A percentile compares a stretch with the other conserved stretches of the same genome.
Evolutionary conservation across 2,113 vertebrate species (phyloP).

Genomic region (Electrona antarctica): DNA sequence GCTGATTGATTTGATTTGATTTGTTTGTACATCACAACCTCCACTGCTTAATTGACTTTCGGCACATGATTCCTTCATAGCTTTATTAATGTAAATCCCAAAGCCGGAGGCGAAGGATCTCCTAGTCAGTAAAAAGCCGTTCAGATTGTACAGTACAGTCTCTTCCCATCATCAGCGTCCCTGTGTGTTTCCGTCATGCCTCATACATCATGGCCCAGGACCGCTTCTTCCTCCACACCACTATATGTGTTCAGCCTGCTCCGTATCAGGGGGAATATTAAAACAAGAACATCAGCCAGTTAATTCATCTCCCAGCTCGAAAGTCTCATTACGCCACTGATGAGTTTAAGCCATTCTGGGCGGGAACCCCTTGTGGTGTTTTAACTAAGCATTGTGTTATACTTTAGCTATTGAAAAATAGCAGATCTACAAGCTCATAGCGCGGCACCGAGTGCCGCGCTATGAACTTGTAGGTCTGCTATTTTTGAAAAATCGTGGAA

Average conservation of each 20-base stretch:
- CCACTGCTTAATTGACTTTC: slow-evolving; percentile 15
- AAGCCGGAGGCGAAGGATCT: slow-evolving; percentile 31
- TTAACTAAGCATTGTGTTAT: too few species aligned
- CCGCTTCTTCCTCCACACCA: slow-evolving; percentile 14
- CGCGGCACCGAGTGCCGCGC: too few species aligned
- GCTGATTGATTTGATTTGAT: too few species aligned
- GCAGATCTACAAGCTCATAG: too few species aligned
- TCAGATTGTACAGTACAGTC: slow-evolving; percentile 3
- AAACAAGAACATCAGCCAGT: slow-evolving; percentile 71
- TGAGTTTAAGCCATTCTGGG: too few species aligned
- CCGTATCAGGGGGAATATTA: slow-evolving; percentile 27
- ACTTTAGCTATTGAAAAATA: too few species aligned
- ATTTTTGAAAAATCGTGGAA: too few species aligned
- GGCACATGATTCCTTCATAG: slow-evolving; percentile 5
- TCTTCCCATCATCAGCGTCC: slow-evolving; percentile 11
- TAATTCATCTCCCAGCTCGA: slow-evolving; percentile 82
- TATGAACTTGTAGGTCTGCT: too few species aligned
- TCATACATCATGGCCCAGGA: slow-evolving; percentile 46
- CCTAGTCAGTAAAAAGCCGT: slow-evolving; percentile 30
- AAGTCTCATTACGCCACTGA: slow-evolving; percentile 81
- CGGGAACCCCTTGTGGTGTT: too few species aligned
- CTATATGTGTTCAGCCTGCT: slow-evolving; percentile 41
- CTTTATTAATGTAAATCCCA: slow-evolving; percentile 17
- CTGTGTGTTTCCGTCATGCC: slow-evolving; percentile 34
- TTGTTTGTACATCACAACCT: slow-evolving; percentile 21